A percentile compares a stretch with the other conserved stretches of the same genome.
These are phyloP conservation scores for Gandaritis pyraliata DNA, from an alignment of 2,888 invertebrate species.

Conservation along the genomic window DNA sequence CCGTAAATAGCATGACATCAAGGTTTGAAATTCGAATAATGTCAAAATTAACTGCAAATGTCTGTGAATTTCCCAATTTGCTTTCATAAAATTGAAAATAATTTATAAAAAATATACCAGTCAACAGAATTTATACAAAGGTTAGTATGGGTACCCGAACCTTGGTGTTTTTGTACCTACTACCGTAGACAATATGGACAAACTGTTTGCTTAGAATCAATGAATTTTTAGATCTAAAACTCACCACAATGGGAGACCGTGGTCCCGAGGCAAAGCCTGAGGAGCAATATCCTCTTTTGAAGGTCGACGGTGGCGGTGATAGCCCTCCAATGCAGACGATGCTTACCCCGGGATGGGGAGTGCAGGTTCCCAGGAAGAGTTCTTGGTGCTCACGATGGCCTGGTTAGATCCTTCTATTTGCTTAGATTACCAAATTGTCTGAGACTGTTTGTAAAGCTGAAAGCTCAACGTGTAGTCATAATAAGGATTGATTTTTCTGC, in stretches of 20 bases:
- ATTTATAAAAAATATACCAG: conserved; percentile 26
- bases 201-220: background rate
- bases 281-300: conserved; percentile 70
- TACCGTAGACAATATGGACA: no score
- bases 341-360: conserved; percentile 55
- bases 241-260: conserved; percentile 54
- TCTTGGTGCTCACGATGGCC: conserved; percentile 68
- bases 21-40: conserved; percentile 55
- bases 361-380: conserved; percentile 56
- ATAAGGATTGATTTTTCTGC: no score
- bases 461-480: no score
- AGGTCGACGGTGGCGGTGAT: conserved; percentile 63
- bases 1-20: no score
- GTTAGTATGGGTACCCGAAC: background rate
- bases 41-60: conserved; percentile 55
- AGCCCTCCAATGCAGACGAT: conserved; percentile 42
- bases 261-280: conserved; percentile 55
- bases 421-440: no score
- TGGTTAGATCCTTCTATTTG: conserved; percentile 52
- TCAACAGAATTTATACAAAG: conserved; percentile 10
- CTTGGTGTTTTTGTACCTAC: background rate
- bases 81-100: conserved; percentile 21
- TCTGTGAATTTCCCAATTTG: conserved; percentile 16
- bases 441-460: background rate
- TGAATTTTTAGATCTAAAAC: conserved; percentile 13